phyloP scores from a whole-genome alignment of 2,113 vertebrate genomes.

The Benitochromis conjunctus region DNA sequence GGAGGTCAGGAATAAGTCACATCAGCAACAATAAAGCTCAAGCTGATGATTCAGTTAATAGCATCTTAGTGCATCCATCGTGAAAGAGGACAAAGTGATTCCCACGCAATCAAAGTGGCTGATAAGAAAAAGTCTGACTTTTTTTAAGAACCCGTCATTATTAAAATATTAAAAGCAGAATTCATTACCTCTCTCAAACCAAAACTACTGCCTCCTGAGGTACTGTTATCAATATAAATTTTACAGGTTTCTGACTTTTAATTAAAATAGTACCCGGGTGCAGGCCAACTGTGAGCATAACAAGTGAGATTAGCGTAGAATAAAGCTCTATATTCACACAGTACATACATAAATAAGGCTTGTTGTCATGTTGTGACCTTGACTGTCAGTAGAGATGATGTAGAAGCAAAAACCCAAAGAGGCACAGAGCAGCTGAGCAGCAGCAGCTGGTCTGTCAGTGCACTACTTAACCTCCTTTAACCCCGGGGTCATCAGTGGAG shows the following conservation, averaged over 20 bases:
- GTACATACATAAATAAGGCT: neutral
- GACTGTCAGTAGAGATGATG: neutral
- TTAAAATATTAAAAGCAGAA: neutral
- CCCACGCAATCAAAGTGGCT: neutral
- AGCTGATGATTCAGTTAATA: neutral
- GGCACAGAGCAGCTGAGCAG: neutral
- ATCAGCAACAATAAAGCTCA: neutral
- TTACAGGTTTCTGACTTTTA: neutral
- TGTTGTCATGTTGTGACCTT: neutral
- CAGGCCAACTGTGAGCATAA: neutral
- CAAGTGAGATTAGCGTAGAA: neutral
- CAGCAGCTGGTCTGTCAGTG: slow-evolving; percentile 1
- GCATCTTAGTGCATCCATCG: neutral
- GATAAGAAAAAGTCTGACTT: neutral
- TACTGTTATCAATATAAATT: neutral
- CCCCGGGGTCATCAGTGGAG: slow-evolving; percentile 16
- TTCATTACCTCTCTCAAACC: neutral
- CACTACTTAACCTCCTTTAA: slow-evolving; percentile 32
- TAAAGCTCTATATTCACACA: neutral
- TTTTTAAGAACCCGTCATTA: neutral
- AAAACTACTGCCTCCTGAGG: neutral
- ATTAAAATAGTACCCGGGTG: neutral
- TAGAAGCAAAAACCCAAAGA: neutral
- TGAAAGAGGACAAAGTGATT: neutral
- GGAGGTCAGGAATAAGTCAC: neutral